Evolutionary conservation across 2,797 vertebrate genomes (phyloP), one percentile per base, ranked within the genome.

Genomic region (Sebastes nivosus): DNA sequence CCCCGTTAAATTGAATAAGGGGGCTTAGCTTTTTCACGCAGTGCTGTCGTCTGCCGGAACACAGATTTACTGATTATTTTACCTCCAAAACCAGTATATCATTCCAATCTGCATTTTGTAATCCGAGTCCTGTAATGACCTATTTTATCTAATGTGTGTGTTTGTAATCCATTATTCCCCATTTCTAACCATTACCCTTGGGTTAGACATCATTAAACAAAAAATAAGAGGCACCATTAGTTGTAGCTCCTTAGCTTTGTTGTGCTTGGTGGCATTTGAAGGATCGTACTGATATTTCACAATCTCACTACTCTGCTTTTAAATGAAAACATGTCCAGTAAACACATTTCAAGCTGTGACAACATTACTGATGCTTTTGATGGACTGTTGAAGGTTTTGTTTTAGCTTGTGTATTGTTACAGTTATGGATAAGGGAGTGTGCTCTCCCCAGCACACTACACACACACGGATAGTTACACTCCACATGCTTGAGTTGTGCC

Each of bases 401-500:
- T 80, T 80, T 46, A 34, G 16, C 68, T 63, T 63, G 65, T 55
- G 52, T 71, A 34, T 67, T 75, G 32, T 68, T 71, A 12, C 30
- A 71, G 24, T 65, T 83, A 20, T 67, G 64, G 50, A 76, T 82
- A 52, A 74, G 38, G 54, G 61, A 79, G 75, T 67, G 32, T 32
- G 67, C 27, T 79, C 67, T 75, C 71, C 38, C 20, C 59, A 69
- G 42, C 66, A 79, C 16, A 9, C n/a, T 36, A 34, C 57, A 52
- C 85, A 52, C 57, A 52, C 85, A 87, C 12, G 60, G 81, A 86
- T 73, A 75, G 75, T 69, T 86, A 69, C 67, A 82, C 73, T 77
- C 79, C 81, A 82, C 72, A 75, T 81, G 86, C 85, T 90, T 88
- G 90, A 91, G 80, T 83, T 88, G 84, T 93, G 92, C 88, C 91